Conservation (phyloP, 2,113 vertebrate species). For the Tiliqua scincoides region DNA sequence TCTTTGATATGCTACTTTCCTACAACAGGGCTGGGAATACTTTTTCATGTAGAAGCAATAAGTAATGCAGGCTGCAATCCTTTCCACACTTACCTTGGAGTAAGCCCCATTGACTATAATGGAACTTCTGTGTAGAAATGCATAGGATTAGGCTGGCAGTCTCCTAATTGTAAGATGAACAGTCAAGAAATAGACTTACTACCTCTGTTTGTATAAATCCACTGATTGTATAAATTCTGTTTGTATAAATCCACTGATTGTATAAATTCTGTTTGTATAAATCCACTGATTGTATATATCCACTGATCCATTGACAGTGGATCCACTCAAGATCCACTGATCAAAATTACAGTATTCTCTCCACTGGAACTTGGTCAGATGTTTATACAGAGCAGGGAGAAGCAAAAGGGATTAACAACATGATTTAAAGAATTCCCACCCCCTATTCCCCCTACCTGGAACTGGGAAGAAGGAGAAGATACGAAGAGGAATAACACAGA, state of each 20-base stretch:
- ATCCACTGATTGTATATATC: too few species aligned
- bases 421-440: background rate
- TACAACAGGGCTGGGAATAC: background rate
- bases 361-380: background rate
- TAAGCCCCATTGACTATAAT: too few species aligned
- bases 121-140: too few species aligned
- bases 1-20: background rate
- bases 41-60: background rate
- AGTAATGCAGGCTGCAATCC: background rate
- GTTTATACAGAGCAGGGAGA: background rate
- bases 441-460: conserved; percentile 82
- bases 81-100: too few species aligned
- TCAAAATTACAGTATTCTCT: background rate
- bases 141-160: too few species aligned
- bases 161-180: background rate
- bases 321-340: background rate
- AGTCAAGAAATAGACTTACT: background rate
- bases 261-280: too few species aligned
- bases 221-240: too few species aligned
- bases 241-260: too few species aligned
- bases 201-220: background rate
- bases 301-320: too few species aligned
- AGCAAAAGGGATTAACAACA: background rate
- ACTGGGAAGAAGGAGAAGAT: conserved; percentile 98
- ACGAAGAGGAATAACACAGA: conserved; percentile 90